Base-by-base conservation (phyloP, 2,888 invertebrate species). In the Pegoplata infirma region DNA sequence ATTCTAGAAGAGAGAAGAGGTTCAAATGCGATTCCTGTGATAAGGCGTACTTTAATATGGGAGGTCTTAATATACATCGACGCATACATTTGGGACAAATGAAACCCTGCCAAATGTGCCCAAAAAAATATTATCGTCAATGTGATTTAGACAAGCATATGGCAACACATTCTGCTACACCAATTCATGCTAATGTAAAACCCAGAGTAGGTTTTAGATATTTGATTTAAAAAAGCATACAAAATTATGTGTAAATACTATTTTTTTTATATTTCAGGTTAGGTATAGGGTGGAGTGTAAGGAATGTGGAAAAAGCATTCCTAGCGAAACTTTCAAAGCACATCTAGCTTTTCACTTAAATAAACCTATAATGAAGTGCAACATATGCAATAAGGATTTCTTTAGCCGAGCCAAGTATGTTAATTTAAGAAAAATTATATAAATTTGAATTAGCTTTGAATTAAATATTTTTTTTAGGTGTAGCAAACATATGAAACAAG, bases 21-120 rank as follows among this genome's bases (percentile, higher is more conserved):
- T 55, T 36, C 10, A 63, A 63, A 63, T 72, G 72, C 36, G 72
- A 72, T 28, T 64, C 49, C 23, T 72, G 72, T 47, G 32, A 28
- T 3, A 72, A 72, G n/a, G 28, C 63, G 0, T 72, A 55, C 16
- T 72, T 56, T 28, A 7, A 32, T 5, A 19, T 55, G 3, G 72
- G 72, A 1, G 46, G 46, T 2, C 53, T 59, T 17, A 72, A 63
- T 47, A 12, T 63, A 4, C 72, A 72, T 7, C 16, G 63, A 5
- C 53, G 72, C 10, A 63, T 56, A 5, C 72, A 72, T 55, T 56
- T 64, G 32, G 72, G 72, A 4, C 55, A 63, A 40, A 47, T 46
- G 46, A 16, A 63, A 1, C 23, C 55, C 44, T 72, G 72, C 49
- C 14, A 21, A 16, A 14, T 72, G 5, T 72, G 63, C 12, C 12